Evolutionary conservation across 2,888 invertebrate species (phyloP).

Genomic region (Byasa hedistus): DNA sequence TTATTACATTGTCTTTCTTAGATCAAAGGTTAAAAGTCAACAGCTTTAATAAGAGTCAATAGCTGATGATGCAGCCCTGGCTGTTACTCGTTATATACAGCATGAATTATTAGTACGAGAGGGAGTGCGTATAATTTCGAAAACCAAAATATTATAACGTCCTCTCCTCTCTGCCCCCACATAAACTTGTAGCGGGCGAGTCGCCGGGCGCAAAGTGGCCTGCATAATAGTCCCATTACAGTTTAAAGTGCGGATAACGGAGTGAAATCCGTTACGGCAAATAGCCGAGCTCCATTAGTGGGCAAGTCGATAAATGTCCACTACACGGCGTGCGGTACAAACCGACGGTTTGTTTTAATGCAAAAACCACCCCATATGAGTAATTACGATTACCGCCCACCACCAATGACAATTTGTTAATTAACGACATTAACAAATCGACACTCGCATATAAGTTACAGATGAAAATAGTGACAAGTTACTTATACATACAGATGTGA

Average conservation of each 20-base stretch:
- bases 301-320: constrained; percentile 56
- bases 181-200: constrained; percentile 26
- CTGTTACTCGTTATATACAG: too few species aligned
- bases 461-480: too few species aligned
- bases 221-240: constrained; percentile 44
- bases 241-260: constrained; percentile 52
- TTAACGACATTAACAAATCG: not conserved
- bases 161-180: constrained; percentile 19
- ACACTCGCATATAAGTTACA: not conserved
- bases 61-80: too few species aligned
- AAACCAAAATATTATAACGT: constrained; percentile 13
- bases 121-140: too few species aligned
- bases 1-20: too few species aligned
- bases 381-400: constrained; percentile 2
- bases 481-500: too few species aligned
- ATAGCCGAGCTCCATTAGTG: constrained; percentile 57
- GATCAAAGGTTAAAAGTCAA: too few species aligned
- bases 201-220: constrained; percentile 30
- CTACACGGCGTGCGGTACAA: constrained; percentile 31
- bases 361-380: constrained; percentile 4
- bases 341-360: constrained; percentile 21
- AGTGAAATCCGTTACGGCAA: constrained; percentile 58
- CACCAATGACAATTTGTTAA: not conserved
- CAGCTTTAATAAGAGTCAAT: too few species aligned
- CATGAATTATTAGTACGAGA: too few species aligned